A percentile compares a stretch with the other conserved stretches of the same genome.
Evolutionary conservation across 2,888 invertebrate species (phyloP).

Genomic region (Pherbina coryleti): DNA sequence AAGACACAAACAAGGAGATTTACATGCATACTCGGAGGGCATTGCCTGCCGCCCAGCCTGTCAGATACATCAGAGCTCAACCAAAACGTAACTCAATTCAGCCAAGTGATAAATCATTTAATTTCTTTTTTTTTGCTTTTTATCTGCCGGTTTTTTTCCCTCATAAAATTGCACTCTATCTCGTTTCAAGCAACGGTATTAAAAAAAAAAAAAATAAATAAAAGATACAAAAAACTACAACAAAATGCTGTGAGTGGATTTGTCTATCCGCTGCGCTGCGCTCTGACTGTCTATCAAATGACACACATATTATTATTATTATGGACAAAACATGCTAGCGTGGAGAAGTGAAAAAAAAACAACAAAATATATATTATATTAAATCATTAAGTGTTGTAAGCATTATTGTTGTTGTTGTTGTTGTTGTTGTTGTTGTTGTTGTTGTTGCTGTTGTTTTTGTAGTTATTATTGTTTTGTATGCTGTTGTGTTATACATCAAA

Average conservation of each 20-base stretch:
- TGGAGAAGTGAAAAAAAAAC: neutral
- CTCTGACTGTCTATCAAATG: constrained; percentile 33
- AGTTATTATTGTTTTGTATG: neutral
- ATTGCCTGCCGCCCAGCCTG: constrained; percentile 9
- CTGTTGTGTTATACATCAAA: neutral
- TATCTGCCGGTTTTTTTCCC: constrained; percentile 1
- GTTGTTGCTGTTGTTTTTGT: neutral
- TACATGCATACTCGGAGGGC: no score
- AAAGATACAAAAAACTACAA: neutral
- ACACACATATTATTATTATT: constrained; percentile 38
- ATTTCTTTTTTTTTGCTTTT: constrained; percentile 16
- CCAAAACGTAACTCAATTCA: constrained; percentile 28
- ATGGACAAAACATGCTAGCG: constrained; percentile 13
- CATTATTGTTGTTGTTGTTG: constrained; percentile 4
- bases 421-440: constrained; percentile 15
- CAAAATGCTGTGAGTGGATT: neutral
- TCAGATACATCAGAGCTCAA: constrained; percentile 28
- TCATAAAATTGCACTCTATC: constrained; percentile 37
- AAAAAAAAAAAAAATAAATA: constrained; percentile 27
- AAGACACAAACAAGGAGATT: no score
- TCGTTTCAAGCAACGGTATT: constrained; percentile 40
- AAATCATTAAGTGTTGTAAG: constrained; percentile 11
- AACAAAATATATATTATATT: constrained; percentile 17
- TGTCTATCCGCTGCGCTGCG: neutral
- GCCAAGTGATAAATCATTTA: constrained; percentile 37